A percentile compares a stretch with the other conserved stretches of the same genome.
Evolutionary conservation across 2,888 invertebrate species (phyloP).

Genomic region (Tipula unca): DNA sequence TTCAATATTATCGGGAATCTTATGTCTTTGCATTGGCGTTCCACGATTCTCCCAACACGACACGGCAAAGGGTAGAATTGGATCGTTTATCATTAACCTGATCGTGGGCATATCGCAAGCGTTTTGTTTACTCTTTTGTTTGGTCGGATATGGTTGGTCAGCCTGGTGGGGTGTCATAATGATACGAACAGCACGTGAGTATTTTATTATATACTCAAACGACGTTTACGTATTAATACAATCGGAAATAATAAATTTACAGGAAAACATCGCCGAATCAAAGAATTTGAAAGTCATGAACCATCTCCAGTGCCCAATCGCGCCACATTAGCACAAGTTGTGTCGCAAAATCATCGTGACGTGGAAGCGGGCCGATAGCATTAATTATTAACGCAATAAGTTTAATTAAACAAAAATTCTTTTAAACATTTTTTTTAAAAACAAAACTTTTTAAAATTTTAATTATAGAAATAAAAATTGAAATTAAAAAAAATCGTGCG

Average conservation of each 20-base stretch:
- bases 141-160: conserved; percentile 97
- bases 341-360: conserved; percentile 22
- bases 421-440: background rate
- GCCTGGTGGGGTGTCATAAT: conserved; percentile 96
- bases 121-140: conserved; percentile 88
- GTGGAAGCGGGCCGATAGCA: conserved; percentile 17
- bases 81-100: conserved; percentile 75
- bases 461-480: background rate
- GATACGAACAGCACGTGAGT: conserved; percentile 81
- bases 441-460: background rate
- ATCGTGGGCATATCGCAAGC: conserved; percentile 82
- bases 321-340: conserved; percentile 19
- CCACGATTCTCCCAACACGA: conserved; percentile 79
- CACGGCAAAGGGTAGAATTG: conserved; percentile 63
- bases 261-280: conserved; percentile 14
- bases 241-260: background rate
- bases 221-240: no score
- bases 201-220: no score
- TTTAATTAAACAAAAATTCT: background rate
- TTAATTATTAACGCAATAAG: background rate
- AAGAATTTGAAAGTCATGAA: background rate
- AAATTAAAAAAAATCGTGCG: background rate
- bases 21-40: conserved; percentile 81
- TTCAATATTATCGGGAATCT: conserved; percentile 79
- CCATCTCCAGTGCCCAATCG: background rate